A percentile compares a stretch with the other conserved stretches of the same genome.
phyloP scores from a whole-genome alignment of 2,113 vertebrate species.

The Ciconia maguari region DNA sequence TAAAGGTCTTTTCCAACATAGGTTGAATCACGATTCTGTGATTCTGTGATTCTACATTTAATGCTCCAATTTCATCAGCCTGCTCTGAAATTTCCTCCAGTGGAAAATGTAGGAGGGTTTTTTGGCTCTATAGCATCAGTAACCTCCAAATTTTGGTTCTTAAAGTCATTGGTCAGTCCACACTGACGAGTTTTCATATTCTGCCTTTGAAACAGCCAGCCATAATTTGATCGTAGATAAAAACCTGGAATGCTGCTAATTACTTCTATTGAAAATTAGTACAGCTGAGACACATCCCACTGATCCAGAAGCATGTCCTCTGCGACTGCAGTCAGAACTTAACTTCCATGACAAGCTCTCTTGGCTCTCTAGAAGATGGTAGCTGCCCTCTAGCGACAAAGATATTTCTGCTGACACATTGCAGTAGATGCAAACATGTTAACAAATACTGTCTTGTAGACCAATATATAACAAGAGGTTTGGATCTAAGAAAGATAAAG shows the following conservation, averaged over 20 bases:
- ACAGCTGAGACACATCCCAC: slow-evolving; percentile 55
- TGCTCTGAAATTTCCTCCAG: not conserved
- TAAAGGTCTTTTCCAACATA: too few species aligned
- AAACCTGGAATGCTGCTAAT: slow-evolving; percentile 50
- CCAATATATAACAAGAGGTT: not conserved
- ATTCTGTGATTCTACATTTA: not conserved
- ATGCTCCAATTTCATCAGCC: not conserved
- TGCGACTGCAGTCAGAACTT: not conserved
- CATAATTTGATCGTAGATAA: slow-evolving; percentile 51
- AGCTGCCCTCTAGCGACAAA: slow-evolving; percentile 84
- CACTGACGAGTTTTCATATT: not conserved
- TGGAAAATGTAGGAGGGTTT: not conserved
- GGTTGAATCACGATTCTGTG: too few species aligned
- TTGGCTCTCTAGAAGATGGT: slow-evolving; percentile 72
- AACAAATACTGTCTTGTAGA: slow-evolving; percentile 32
- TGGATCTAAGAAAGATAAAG: not conserved
- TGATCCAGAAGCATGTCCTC: slow-evolving; percentile 61
- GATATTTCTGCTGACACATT: slow-evolving; percentile 47
- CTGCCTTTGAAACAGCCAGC: not conserved
- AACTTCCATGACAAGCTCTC: slow-evolving; percentile 23
- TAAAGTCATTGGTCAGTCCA: not conserved
- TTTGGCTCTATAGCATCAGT: not conserved
- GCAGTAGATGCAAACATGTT: not conserved
- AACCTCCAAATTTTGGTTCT: not conserved
- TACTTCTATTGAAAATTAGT: slow-evolving; percentile 63